Base-by-base conservation (phyloP, 2,113 vertebrate species). In the Zeus faber region DNA sequence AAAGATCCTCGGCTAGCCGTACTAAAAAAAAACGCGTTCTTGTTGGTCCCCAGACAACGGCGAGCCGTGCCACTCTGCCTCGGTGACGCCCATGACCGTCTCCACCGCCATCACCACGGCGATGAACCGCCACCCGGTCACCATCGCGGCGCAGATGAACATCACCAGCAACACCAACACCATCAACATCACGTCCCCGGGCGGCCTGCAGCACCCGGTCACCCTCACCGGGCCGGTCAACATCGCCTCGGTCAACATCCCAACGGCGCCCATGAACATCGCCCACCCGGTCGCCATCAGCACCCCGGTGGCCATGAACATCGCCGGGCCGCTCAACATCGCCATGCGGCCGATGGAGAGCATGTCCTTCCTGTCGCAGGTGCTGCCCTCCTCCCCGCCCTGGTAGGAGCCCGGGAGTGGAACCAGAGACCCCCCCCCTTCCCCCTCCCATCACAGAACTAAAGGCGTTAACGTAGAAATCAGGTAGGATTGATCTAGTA, bases 341-440 rank as follows among this genome's bases (percentile, higher is more conserved):
- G 95, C 95, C 16, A 97, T 99, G 95, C 90, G 97, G 72, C 88
- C 95, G 16, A 93, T 97, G 78, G 97, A 99, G 71, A 98, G 94
- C 90, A 98, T 99, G 97, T 89, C 95, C 81, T 99, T 99, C 85
- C 91, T 99, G 80, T 95, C 96, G 83, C 97, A 99, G 87, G 94
- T 96, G 80, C 88, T 99, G 89, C 97, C 95, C 75, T 97, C 95
- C 17, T 95, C 95, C 80, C 94, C 93, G 18, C 96, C 94, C 54
- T 98, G 95, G 96, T 98, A 94, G 13, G n/a, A n/a, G n/a, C n/a
- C n/a, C n/a, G n/a, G 47, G 51, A 52, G n/a, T 24, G 50, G 59
- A 35, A 13, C 6, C 9, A 13, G 2, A 3, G 31, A 31, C 29
- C 6, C 11, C 11, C 29, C 29, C 9, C 8, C 31, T 13, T 13